Percentiles rank a stretch among this genome's conserved stretches.
These are phyloP conservation scores for Allobates femoralis DNA, from an alignment of 2,797 vertebrate genomes.

Conservation along the genomic window DNA sequence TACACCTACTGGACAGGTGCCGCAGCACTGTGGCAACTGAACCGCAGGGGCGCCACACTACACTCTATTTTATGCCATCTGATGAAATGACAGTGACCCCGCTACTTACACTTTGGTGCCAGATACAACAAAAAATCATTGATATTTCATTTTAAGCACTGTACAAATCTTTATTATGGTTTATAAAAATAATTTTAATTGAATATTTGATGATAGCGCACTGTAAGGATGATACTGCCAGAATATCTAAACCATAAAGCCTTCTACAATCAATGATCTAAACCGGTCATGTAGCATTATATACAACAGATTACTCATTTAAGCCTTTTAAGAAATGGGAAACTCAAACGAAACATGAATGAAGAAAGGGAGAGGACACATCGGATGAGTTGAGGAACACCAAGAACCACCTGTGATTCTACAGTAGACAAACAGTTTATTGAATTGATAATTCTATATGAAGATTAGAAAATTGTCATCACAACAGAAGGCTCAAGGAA, in stretches of 20 bases:
- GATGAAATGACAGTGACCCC: too few species aligned
- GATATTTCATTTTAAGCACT: neutral
- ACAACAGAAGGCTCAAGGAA: constrained; percentile 20
- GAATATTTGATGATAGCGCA: neutral
- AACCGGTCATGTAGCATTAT: neutral
- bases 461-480: constrained; percentile 40
- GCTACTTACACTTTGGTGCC: too few species aligned
- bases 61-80: too few species aligned
- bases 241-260: neutral
- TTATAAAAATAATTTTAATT: constrained; percentile 9
- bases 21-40: too few species aligned
- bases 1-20: too few species aligned
- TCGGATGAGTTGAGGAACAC: constrained; percentile 6
- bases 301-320: neutral
- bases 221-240: neutral
- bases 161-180: constrained; percentile 8
- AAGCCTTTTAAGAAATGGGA: neutral
- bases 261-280: neutral
- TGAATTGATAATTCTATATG: constrained; percentile 38
- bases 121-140: neutral
- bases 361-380: neutral
- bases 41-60: too few species aligned
- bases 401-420: constrained; percentile 4
- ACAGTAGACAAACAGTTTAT: constrained; percentile 33
- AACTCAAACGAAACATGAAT: neutral